Evolutionary conservation across 2,797 vertebrate species (phyloP).

Genomic region (Neosilurus hyrtlii): DNA sequence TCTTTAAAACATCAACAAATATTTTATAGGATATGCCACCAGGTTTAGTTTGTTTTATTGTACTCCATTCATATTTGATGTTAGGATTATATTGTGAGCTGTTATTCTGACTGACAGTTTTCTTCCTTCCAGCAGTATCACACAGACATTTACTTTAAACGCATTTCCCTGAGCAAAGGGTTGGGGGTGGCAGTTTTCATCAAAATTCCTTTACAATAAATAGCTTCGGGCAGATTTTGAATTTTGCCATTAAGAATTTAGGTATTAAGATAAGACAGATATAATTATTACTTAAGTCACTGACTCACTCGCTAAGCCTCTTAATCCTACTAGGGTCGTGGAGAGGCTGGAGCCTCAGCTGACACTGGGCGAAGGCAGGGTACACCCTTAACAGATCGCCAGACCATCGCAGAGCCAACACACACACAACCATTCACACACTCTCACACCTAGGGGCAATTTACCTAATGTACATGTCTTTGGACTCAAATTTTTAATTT

Average conservation of each 20-base stretch:
- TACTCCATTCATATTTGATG: background rate
- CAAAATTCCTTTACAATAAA: background rate
- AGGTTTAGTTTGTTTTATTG: background rate
- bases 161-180: background rate
- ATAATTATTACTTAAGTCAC: background rate
- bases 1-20: background rate
- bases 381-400: too few relatives aligned
- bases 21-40: background rate
- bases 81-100: background rate
- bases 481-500: too few relatives aligned
- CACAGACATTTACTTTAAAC: background rate
- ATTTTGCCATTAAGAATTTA: slow-evolving; percentile 4
- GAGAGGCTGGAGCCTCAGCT: too few relatives aligned
- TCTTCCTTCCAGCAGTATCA: background rate
- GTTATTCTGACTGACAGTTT: background rate
- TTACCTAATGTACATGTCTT: too few relatives aligned
- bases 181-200: background rate
- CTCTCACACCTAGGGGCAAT: too few relatives aligned
- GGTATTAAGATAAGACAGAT: background rate
- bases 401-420: too few relatives aligned
- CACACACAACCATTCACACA: too few relatives aligned
- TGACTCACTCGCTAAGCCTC: too few relatives aligned
- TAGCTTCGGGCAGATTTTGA: background rate
- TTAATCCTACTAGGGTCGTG: too few relatives aligned
- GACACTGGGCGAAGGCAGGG: too few relatives aligned